Conservation (phyloP, 2,797 vertebrate genomes). For the Harpagifer antarcticus region DNA sequence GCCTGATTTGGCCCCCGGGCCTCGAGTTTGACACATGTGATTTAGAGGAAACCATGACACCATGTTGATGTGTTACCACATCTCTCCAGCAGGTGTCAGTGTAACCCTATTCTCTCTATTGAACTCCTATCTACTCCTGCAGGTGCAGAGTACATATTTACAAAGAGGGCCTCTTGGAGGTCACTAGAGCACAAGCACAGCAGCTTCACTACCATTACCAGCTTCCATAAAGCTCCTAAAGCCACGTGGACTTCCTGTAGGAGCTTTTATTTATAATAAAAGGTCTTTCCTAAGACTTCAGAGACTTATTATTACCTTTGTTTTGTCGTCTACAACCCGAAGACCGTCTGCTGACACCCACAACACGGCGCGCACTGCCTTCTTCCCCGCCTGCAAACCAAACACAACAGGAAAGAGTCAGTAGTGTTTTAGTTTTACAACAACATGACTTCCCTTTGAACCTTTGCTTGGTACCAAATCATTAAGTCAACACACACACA, state of each 20-base stretch:
- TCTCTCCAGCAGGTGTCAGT: constrained; percentile 68
- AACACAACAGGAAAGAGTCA: constrained; percentile 54
- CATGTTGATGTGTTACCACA: constrained; percentile 7
- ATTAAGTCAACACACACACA: constrained; percentile 17
- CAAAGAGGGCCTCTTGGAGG: constrained; percentile 37
- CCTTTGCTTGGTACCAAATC: constrained; percentile 52
- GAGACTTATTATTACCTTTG: constrained; percentile 89
- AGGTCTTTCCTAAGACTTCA: background rate
- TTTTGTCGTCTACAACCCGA: constrained; percentile 98
- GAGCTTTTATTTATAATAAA: constrained; percentile 22
- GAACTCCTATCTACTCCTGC: constrained; percentile 16
- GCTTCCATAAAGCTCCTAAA: constrained; percentile 28
- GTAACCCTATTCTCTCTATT: background rate
- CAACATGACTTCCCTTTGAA: constrained; percentile 17
- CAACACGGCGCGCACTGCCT: constrained; percentile 94
- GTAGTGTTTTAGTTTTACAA: background rate
- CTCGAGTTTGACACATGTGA: too few relatives aligned
- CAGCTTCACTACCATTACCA: constrained; percentile 22
- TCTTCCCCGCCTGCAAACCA: constrained; percentile 93
- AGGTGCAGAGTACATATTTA: constrained; percentile 54
- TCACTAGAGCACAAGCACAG: constrained; percentile 32
- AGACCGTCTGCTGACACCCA: constrained; percentile 99
- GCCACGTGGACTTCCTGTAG: constrained; percentile 12
- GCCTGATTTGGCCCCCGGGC: too few relatives aligned
- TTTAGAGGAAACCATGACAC: background rate